Evolutionary conservation across 2,797 vertebrate species (phyloP), one percentile per base, ranked within the genome.

Genomic region (Acrocephalus scirpaceus): DNA sequence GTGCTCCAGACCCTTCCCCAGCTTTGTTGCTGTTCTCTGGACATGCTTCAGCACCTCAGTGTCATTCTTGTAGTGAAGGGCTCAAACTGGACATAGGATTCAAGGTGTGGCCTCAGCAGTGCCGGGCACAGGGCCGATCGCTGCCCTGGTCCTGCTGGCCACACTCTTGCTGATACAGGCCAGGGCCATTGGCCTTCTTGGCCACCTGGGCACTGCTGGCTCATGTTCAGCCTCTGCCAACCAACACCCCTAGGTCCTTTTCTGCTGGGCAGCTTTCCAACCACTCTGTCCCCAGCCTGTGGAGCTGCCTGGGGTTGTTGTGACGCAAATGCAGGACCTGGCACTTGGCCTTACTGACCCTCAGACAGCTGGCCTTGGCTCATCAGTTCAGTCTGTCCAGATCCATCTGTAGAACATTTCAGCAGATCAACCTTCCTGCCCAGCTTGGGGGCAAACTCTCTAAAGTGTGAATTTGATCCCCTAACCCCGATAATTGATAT

Each of bases 351-450:
- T 67, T 34, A 9, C 10, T 75, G n/a, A 60, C 32, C 11, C 13
- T 57, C 20, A 34, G 7, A 18, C 1, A 13, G 0, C 0, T 47
- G 36, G 21, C 30, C 13, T 75, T 1, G 0, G 9, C 18, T 11
- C 21, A 42, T 21, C 0, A 1, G 16, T 22, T 34, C 29, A 54
- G 23, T 23, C 44, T 88, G 48, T 18, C 53, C 62, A 86, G 30
- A 36, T 30, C 21, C 27, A 9, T 60, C 29, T 44, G 30, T 0
- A 72, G n/a, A 57, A 32, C 13, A 44, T 51, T 26, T 16, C 30
- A 60, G 42, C 19, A 45, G 27, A 53, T 57, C 38, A 56, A 5
- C 21, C 27, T 18, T 72, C 9, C 36, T 0, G 0, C 15, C 15
- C 19, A 21, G 0, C 7, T 21, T 60, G 45, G 17, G 38, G 18